A percentile compares a stretch with the other conserved stretches of the same genome.
These are phyloP conservation scores for Lepilemur septentrionalis DNA, from an alignment of 2,797 vertebrate species.

Conservation along the genomic window DNA sequence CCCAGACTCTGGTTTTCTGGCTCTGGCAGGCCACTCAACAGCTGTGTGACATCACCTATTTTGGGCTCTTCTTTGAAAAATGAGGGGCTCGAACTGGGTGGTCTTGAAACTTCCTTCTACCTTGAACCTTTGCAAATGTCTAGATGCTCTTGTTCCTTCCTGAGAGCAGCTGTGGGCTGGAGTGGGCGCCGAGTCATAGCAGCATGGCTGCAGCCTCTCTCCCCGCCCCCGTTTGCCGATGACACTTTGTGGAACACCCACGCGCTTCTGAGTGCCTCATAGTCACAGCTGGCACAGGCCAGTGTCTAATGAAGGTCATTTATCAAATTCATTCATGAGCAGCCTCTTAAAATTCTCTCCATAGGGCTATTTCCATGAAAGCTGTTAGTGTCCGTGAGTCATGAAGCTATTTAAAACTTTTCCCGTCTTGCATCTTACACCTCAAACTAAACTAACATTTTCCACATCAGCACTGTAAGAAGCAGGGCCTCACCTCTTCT, in stretches of 20 bases:
- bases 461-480: fast-evolving
- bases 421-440: neutral
- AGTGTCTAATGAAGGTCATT: neutral
- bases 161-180: neutral
- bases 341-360: neutral
- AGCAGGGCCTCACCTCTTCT: neutral
- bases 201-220: fast-evolving
- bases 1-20: neutral
- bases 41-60: neutral
- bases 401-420: neutral
- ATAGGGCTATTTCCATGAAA: neutral
- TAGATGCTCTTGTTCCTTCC: neutral
- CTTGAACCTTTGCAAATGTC: neutral
- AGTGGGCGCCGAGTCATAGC: neutral
- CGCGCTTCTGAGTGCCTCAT: neutral
- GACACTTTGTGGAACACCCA: neutral
- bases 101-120: neutral
- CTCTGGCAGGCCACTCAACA: neutral
- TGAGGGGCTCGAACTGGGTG: neutral
- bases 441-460: neutral
- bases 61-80: neutral
- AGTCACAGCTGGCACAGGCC: neutral
- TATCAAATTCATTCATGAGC: neutral
- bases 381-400: neutral
- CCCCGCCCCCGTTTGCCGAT: fast-evolving